phyloP scores from a whole-genome alignment of 1,140 invertebrate species.

The Zaprionus africanus region DNA sequence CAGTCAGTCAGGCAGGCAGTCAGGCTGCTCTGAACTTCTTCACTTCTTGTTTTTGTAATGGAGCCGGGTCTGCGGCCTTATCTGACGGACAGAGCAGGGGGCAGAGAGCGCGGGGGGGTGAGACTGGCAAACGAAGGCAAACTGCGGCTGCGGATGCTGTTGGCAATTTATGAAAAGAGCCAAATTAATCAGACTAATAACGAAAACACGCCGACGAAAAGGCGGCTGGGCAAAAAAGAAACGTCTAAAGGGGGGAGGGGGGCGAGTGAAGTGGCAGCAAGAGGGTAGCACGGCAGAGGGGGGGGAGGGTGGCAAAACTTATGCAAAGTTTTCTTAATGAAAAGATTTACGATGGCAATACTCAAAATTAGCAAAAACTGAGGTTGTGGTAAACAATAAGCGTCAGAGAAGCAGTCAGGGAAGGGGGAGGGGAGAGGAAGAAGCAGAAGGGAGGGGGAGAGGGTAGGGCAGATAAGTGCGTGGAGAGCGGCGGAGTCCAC shows the following conservation, averaged over 20 bases:
- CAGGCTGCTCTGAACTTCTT: background rate
- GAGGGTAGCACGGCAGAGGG: too few relatives aligned
- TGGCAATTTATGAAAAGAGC: slow-evolving; percentile 85
- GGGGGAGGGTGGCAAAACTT: slow-evolving; percentile 60
- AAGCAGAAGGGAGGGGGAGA: background rate
- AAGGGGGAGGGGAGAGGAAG: too few relatives aligned
- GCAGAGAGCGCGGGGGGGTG: background rate
- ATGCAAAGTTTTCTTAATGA: slow-evolving; percentile 84
- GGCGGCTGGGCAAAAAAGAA: slow-evolving; percentile 58
- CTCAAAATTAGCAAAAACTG: slow-evolving; percentile 82
- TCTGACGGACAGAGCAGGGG: slow-evolving; percentile 19
- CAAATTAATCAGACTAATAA: slow-evolving; percentile 85
- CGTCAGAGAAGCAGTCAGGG: background rate
- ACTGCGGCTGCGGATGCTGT: slow-evolving; percentile 73
- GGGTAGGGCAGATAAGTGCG: background rate
- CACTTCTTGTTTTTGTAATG: slow-evolving; percentile 45
- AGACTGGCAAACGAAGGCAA: slow-evolving; percentile 22
- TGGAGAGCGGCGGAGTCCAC: background rate
- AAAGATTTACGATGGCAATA: slow-evolving; percentile 84
- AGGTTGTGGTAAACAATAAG: slow-evolving; percentile 78
- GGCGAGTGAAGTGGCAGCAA: background rate
- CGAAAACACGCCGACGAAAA: slow-evolving; percentile 82
- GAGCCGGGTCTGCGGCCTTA: slow-evolving; percentile 37
- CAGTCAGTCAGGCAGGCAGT: background rate
- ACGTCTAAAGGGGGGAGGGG: slow-evolving; percentile 30